Base-by-base conservation (phyloP, 2,113 vertebrate species). In the Pollimyrus isidori region DNA sequence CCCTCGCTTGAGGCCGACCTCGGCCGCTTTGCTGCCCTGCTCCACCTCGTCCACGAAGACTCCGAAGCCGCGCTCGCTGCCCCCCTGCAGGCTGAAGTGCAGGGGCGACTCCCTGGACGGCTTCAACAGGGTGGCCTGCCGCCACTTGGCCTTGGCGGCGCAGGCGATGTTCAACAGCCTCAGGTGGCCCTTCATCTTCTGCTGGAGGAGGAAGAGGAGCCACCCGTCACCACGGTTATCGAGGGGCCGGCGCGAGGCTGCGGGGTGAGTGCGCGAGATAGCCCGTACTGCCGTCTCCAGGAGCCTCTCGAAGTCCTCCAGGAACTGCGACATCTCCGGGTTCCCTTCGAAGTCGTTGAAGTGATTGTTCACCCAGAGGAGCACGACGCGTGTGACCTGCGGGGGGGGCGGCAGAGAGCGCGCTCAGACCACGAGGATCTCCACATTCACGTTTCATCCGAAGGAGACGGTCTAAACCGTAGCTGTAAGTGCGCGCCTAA, bases 121-220 rank as follows among this genome's bases (percentile, higher is more conserved):
- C 92, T 99, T 99, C 2, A 98, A 97, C 89, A 99, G 94, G 0
- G 97, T 98, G 89, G 99, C 95, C 91, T 99, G 98, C 91, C 98
- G 96, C 96, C 97, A 98, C 92, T 98, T 99, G 0, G 98, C 98
- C 91, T 99, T 99, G 91, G 98, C 98, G 45, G 98, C 97, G 88
- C 98, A 99, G 0, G 98, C 98, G 73, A 99, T 99, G 93, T 99
- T 99, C 92, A 99, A 93, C 93, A 99, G 93, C 53, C 98, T 96
- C 92, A 99, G 96, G 90, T 99, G 98, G 87, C 98, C 98, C 90
- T 99, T 98, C 98, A 99, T 99, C 96, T 98, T 99, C 98, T 99
- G 45, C 23, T 92, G 21, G 92, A 89, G 91, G 89, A 52, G 50
- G 9, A 89, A 86, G 39, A 49, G 35, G n/a, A 86, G n/a, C 23